phyloP scores from a whole-genome alignment of 2,888 invertebrate genomes.

The Lasius fuliginosus region DNA sequence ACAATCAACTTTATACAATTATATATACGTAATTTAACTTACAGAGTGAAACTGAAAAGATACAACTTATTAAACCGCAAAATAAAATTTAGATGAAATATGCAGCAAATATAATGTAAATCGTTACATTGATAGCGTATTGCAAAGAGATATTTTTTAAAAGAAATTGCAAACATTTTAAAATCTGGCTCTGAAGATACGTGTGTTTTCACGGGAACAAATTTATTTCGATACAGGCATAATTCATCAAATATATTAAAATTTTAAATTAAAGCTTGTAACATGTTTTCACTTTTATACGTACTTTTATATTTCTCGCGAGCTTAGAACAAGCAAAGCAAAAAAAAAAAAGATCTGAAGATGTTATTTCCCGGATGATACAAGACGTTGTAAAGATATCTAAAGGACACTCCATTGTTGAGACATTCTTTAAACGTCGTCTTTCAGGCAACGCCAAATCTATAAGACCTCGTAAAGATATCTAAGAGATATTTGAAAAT shows the following conservation, averaged over 20 bases:
- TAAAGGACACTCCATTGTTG: no score
- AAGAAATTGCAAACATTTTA: background rate
- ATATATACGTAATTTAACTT: conserved; percentile 1
- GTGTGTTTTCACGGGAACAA: background rate
- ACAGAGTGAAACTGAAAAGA: background rate
- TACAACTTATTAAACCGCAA: background rate
- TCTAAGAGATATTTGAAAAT: no score
- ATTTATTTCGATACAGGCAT: background rate
- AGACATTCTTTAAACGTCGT: no score
- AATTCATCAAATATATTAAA: background rate
- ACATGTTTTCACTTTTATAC: background rate
- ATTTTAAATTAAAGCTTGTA: background rate
- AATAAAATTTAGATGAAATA: background rate
- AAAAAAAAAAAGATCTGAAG: background rate
- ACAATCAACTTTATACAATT: background rate
- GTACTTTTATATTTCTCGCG: background rate
- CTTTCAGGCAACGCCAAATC: no score
- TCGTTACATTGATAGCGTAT: background rate
- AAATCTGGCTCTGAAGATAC: background rate
- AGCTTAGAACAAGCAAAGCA: no score
- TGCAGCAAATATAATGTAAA: background rate
- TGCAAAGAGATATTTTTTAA: background rate
- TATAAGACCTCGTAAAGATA: no score
- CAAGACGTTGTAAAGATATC: background rate
- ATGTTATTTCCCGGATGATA: background rate